Evolutionary conservation across 2,797 vertebrate genomes (phyloP).

Genomic region (Salarias fasciatus): DNA sequence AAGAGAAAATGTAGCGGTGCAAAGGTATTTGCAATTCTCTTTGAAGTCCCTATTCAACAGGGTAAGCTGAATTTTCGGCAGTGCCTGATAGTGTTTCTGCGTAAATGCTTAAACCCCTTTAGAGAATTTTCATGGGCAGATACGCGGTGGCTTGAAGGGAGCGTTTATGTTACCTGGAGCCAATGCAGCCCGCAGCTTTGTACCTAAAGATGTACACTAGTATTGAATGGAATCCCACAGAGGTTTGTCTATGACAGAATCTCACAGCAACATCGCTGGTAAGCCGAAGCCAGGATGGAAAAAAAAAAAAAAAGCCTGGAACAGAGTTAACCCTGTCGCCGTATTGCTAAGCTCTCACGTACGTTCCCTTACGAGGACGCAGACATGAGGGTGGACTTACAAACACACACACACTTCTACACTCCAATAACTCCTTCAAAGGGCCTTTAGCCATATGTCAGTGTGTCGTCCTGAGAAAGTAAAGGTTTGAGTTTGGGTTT

Average conservation of each 20-base stretch:
- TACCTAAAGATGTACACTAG: slow-evolving; percentile 92
- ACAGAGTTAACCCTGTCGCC: slow-evolving; percentile 71
- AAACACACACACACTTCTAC: slow-evolving; percentile 6
- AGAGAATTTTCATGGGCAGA: slow-evolving; percentile 98
- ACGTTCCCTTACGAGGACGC: slow-evolving; percentile 29
- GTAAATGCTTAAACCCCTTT: slow-evolving; percentile 99
- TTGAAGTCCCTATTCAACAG: slow-evolving; percentile 97
- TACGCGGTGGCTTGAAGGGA: slow-evolving; percentile 91
- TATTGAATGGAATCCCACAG: slow-evolving; percentile 93
- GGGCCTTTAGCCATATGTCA: too few relatives aligned
- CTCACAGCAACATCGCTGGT: slow-evolving; percentile 85
- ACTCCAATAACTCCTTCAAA: too few relatives aligned
- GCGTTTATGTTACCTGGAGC: slow-evolving; percentile 95
- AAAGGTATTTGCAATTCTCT: slow-evolving; percentile 96
- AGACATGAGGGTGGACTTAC: slow-evolving; percentile 22
- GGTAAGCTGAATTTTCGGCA: slow-evolving; percentile 98
- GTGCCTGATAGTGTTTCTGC: slow-evolving; percentile 96
- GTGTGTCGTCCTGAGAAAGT: too few relatives aligned
- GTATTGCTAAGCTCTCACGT: slow-evolving; percentile 21
- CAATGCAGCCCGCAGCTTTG: slow-evolving; percentile 85
- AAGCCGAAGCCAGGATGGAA: slow-evolving; percentile 42
- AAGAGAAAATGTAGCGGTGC: slow-evolving; percentile 83
- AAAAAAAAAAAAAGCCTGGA: slow-evolving; percentile 58
- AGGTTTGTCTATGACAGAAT: slow-evolving; percentile 94
- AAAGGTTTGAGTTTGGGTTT: too few relatives aligned